Base-by-base conservation (phyloP, 1,140 invertebrate genomes). In the Varroa destructor region DNA sequence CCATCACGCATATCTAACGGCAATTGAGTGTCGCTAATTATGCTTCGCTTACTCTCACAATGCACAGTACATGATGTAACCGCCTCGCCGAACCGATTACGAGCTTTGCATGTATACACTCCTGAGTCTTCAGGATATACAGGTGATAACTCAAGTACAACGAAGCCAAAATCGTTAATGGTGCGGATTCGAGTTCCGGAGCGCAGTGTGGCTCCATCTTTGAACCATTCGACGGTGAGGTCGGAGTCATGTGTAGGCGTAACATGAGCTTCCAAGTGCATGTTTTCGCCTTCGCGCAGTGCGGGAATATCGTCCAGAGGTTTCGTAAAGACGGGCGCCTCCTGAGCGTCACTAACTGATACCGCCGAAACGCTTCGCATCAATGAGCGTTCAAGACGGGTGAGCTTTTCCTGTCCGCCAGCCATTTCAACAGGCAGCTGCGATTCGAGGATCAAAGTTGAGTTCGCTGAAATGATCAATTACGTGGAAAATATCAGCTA, bases 121-220 rank as follows among this genome's bases (percentile, higher is more conserved):
- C 91, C 91, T 71, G 89, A 90, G 77, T 94, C 91, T 83, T 94
- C 90, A 1, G 90, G 89, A 79, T 94, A 93, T n/a, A 93, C 89
- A 0, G 91, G 90, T 2, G 90, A 92, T 73, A 95, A 93, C 84
- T 94, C 91, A 73, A 93, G 81, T 73, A 73, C 37, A 72, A 73
- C 93, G 78, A 93, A 97, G 57, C 93, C 93, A 78, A 95, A 95
- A 78, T 96, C 93, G 77, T 93, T 89, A 86, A 94, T 90, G 54
- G 90, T 93, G 10, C 89, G 90, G 10, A 93, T 85, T 74, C 93
- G 88, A 79, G 93, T 93, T 5, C 91, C 88, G 86, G 76, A 0
- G 73, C 71, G 61, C 71, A 72, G 43, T 57, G 90, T 88, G 74
- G 86, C 83, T 77, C 78, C 78, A 77, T 64, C 77, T 74, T 72